Base-by-base conservation (phyloP, 2,888 invertebrate species). In the Hemaris fuciformis region DNA sequence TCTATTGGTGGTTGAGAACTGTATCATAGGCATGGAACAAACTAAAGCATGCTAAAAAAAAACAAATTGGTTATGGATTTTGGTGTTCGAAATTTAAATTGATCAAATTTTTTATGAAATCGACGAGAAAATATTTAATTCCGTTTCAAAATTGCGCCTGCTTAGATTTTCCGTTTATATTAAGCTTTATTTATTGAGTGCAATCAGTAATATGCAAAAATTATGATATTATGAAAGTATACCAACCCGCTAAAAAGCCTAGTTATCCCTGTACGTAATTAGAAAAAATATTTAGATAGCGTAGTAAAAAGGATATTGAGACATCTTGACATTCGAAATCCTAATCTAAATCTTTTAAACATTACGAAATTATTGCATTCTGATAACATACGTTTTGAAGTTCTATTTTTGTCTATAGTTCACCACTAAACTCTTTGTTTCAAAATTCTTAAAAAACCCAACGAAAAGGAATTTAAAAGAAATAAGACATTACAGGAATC, bases 1-100 rank as follows among this genome's bases (percentile, higher is more conserved):
- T 75, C 65, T 66, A 69, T 67, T 70, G 53, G 53, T 53, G 60
- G 41, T 53, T 13, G 57, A 64, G 63, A 68, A 67, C 70, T 71
- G 71, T 25, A n/a, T n/a, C n/a, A n/a, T n/a, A 38, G 38, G 3
- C 38, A n/a, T 38, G 38, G 38, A 4, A n/a, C n/a, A n/a, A 38
- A 31, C 34, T 34, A 3, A 31, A 34, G 34, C 34, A 38, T 38
- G 38, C n/a, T 2, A 38, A 38, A 38, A 13, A 31, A 31, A 18
- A 27, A 45, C 23, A 13, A 3, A 18, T 18, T 13, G 53, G 53
- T 18, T 18, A 53, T 1, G 53, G 27, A 53, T 53, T 20, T 23
- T 8, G 2, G 7, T 43, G 22, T 45, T 45, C 45, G 23, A 45
- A 45, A 45, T 45, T 45, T 20, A 22, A 10, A 22, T 13, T 18